Base-by-base conservation (phyloP, 2,888 invertebrate species). In the Molanna angustata region DNA sequence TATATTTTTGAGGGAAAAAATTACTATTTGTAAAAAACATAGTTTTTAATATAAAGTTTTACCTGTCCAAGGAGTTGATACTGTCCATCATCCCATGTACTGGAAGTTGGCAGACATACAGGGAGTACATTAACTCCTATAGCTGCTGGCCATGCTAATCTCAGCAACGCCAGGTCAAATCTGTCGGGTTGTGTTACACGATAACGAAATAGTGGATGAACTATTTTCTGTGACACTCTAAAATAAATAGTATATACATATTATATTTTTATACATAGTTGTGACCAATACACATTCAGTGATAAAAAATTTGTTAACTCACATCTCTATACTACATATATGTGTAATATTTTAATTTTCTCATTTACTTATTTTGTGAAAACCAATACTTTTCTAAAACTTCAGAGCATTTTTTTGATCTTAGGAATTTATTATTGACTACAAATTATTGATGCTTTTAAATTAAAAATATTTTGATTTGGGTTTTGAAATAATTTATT, bases 181-280 rank as follows among this genome's bases (percentile, higher is more conserved):
- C 90, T 79, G 64, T 91, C 91, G 0, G 90, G 90, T 63, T 91
- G 91, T 0, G 90, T 90, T 66, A 86, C 80, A 6, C 89, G 82
- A 66, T 86, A 91, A 65, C 87, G 83, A 67, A 91, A 91, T 20
- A 83, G 78, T 0, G 91, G 91, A 67, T 91, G 90, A 2, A 91
- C 80, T 51, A 88, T 82, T 67, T 88, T 86, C 62, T 86, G 83
- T 51, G 80, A 70, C 1, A 90, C 86, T 51, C 85, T 76, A 70
- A 2, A 60, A 57, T 18, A 17, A 14, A 31, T 39, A 46, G 22
- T n/a, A n/a, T n/a, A n/a, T n/a, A n/a, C n/a, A n/a, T n/a, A n/a
- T n/a, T n/a, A n/a, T n/a, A n/a, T n/a, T n/a, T n/a, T n/a, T n/a
- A n/a, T n/a, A n/a, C n/a, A n/a, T n/a, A n/a, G n/a, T n/a, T n/a